These are phyloP conservation scores for Ylistrum balloti DNA, from an alignment of 1,140 invertebrate species.

Conservation along the genomic window DNA sequence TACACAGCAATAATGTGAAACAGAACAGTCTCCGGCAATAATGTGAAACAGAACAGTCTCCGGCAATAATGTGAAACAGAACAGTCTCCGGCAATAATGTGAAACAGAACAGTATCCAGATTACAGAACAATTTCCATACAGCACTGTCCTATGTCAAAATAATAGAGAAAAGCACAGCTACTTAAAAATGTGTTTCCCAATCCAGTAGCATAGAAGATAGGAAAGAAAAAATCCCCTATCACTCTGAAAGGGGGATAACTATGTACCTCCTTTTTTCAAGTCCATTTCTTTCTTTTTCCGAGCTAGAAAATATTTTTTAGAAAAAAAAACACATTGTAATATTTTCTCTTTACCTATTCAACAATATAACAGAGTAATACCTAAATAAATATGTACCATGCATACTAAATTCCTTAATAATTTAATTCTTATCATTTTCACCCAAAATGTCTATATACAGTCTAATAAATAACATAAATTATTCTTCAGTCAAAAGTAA, in stretches of 20 bases:
- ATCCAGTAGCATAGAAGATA: conserved; percentile 16
- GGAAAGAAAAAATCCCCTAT: background rate
- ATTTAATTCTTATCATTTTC: background rate
- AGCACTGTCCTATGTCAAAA: background rate
- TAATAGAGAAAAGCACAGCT: conserved; percentile 28
- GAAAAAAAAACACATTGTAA: background rate
- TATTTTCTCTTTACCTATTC: no score
- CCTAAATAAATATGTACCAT: background rate
- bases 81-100: background rate
- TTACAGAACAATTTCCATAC: background rate
- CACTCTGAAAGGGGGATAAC: background rate
- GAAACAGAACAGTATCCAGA: background rate
- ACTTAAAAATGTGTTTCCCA: background rate
- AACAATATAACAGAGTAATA: background rate
- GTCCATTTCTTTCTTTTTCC: conserved; percentile 38
- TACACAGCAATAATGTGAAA: background rate
- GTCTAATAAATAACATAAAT: no score
- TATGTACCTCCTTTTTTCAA: conserved; percentile 35
- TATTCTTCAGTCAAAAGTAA: no score
- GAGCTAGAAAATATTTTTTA: background rate
- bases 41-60: background rate
- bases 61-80: background rate
- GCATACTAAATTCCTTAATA: background rate
- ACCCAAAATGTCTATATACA: background rate
- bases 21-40: background rate